Percentiles rank a stretch among this genome's conserved stretches.
These are phyloP conservation scores for Tetragonula carbonaria DNA, from an alignment of 2,888 invertebrate species.

Conservation along the genomic window DNA sequence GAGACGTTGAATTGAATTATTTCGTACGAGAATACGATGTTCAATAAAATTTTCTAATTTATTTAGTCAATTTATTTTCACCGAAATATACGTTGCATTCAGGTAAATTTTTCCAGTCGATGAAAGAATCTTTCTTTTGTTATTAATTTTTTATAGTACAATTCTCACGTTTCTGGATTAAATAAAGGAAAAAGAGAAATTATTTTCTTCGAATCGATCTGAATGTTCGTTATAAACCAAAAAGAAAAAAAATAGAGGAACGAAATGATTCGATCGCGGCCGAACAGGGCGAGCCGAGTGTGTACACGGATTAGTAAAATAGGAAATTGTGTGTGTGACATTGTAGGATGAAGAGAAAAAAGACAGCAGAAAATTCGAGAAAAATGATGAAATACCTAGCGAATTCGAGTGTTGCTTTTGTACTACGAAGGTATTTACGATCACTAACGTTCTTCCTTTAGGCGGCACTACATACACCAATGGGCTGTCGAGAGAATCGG, in stretches of 20 bases:
- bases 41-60: not conserved
- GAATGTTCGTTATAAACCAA: no score
- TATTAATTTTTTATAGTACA: not conserved
- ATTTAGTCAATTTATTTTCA: no score
- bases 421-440: constrained; percentile 93
- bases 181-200: not conserved
- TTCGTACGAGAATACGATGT: not conserved
- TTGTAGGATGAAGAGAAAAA: constrained; percentile 87
- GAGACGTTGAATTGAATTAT: constrained; percentile 57
- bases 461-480: constrained; percentile 72
- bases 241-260: not conserved
- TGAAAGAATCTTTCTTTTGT: no score
- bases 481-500: constrained; percentile 64
- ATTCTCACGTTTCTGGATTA: no score
- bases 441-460: constrained; percentile 70
- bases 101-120: no score
- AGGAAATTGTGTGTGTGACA: constrained; percentile 78
- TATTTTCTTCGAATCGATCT: not conserved
- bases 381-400: constrained; percentile 95
- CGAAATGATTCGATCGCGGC: constrained; percentile 66
- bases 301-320: constrained; percentile 65
- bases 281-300: constrained; percentile 17
- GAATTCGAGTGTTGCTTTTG: constrained; percentile 99
- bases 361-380: constrained; percentile 87
- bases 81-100: no score